Evolutionary conservation across 1,140 invertebrate genomes (phyloP).

Genomic region (Trichonephila clavipes): DNA sequence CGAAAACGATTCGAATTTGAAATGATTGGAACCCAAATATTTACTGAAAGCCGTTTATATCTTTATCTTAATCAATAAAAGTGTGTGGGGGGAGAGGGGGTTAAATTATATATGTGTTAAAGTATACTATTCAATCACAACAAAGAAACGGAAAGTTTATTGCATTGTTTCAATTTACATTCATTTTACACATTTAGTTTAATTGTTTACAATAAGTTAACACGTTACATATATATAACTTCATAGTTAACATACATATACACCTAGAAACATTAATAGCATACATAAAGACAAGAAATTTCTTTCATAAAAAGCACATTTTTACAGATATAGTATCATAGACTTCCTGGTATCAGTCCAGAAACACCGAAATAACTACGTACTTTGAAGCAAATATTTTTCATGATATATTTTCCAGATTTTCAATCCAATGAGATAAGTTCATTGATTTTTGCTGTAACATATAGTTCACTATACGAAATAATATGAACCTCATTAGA

Average conservation of each 20-base stretch:
- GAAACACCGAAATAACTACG: neutral
- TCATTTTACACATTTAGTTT: slow-evolving; percentile 38
- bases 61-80: no score
- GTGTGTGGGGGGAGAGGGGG: no score
- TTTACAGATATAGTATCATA: neutral
- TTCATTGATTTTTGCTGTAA: no score
- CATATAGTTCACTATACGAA: no score
- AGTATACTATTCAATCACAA: neutral
- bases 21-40: neutral
- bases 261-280: slow-evolving; percentile 42
- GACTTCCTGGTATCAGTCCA: neutral
- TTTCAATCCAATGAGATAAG: neutral
- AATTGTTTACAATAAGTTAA: slow-evolving; percentile 37
- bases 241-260: slow-evolving; percentile 30
- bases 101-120: no score
- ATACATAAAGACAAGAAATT: slow-evolving; percentile 16
- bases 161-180: slow-evolving; percentile 55
- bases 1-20: neutral
- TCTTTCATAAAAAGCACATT: slow-evolving; percentile 7
- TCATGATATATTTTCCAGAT: neutral
- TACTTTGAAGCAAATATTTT: slow-evolving; percentile 29
- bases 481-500: no score
- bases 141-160: slow-evolving; percentile 35
- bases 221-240: slow-evolving; percentile 14
- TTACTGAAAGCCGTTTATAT: neutral